Percentiles rank a stretch among this genome's conserved stretches.
Evolutionary conservation across 2,797 vertebrate genomes (phyloP).

Genomic region (Tinamus major): DNA sequence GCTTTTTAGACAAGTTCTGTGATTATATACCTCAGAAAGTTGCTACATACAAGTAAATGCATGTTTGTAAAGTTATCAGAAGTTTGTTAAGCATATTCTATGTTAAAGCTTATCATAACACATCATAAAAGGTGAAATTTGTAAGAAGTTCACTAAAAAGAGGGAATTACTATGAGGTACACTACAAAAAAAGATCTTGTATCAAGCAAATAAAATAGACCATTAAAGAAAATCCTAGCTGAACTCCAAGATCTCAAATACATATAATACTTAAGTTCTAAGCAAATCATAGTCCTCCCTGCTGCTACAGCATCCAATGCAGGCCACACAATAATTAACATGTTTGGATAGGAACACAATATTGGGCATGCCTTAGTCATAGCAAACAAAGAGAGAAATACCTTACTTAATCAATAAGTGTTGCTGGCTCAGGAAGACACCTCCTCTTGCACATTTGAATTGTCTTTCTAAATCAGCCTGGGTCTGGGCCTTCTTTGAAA

Average conservation of each 20-base stretch:
- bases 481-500: background rate
- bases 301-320: background rate
- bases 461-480: fast-evolving
- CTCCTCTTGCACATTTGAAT: background rate
- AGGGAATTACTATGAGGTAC: background rate
- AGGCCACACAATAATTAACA: background rate
- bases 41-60: background rate
- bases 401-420: background rate
- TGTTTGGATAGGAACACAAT: background rate
- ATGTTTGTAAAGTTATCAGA: background rate
- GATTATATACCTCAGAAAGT: background rate
- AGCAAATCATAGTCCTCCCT: background rate
- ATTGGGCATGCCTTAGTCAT: background rate
- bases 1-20: background rate
- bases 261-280: background rate
- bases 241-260: background rate
- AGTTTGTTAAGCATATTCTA: background rate
- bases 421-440: background rate
- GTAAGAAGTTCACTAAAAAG: background rate
- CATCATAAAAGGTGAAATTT: background rate
- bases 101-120: background rate
- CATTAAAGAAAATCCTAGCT: background rate
- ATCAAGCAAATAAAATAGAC: background rate
- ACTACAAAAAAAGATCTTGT: background rate
- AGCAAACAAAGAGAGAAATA: background rate